These are phyloP conservation scores for Chaetodon trifasciatus DNA, from an alignment of 2,797 vertebrate species.

Conservation along the genomic window DNA sequence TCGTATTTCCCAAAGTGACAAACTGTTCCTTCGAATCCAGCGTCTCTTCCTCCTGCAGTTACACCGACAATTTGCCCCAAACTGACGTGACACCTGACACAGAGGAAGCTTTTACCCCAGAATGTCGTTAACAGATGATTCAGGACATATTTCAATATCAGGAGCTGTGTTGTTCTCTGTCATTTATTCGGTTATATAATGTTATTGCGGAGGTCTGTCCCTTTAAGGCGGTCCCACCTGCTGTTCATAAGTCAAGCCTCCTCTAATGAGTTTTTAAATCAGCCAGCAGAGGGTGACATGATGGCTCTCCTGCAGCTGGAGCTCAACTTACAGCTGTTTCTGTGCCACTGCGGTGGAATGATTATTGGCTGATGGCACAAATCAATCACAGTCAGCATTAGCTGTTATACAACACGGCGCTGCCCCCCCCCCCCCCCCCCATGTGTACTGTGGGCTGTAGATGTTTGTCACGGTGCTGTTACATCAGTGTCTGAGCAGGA, in stretches of 20 bases:
- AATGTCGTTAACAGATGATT: background rate
- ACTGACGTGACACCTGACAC: background rate
- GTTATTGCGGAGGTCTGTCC: background rate
- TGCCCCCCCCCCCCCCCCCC: background rate
- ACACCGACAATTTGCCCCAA: background rate
- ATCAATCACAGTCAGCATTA: constrained; percentile 5
- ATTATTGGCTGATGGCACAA: constrained; percentile 1
- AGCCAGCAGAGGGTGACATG: constrained; percentile 48
- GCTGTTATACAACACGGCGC: background rate
- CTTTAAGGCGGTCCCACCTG: background rate
- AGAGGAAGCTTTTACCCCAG: background rate
- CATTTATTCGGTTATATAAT: background rate
- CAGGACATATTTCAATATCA: background rate
- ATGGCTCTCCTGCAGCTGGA: constrained; percentile 34
- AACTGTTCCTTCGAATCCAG: background rate
- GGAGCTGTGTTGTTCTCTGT: background rate
- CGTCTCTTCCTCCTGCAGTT: background rate
- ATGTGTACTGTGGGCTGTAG: background rate
- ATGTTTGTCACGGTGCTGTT: constrained; percentile 36
- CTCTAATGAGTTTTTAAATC: constrained; percentile 6
- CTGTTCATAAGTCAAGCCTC: background rate
- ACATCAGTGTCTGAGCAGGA: constrained; percentile 42
- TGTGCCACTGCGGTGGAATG: constrained; percentile 4
- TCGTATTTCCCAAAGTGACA: background rate
- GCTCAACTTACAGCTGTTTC: constrained; percentile 14